A percentile compares a stretch with the other conserved stretches of the same genome.
Evolutionary conservation across 2,797 vertebrate species (phyloP).

Genomic region (Sphenopsis melanotis): DNA sequence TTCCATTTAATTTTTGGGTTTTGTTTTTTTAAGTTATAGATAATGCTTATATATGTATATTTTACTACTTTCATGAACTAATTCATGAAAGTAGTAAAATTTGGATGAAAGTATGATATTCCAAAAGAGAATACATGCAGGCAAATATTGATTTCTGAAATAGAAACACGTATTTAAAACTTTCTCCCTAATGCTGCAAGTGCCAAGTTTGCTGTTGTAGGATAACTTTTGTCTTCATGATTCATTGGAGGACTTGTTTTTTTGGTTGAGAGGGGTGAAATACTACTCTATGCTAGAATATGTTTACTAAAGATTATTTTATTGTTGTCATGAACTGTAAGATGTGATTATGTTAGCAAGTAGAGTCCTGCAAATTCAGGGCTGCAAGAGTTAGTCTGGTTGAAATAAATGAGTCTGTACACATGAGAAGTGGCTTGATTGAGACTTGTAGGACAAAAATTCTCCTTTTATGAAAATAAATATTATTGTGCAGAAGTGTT

Average conservation of each 20-base stretch:
- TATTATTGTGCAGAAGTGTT: background rate
- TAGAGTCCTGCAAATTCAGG: background rate
- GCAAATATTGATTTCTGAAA: background rate
- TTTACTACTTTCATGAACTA: background rate
- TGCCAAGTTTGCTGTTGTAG: background rate
- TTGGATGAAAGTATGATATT: background rate
- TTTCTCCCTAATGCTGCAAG: background rate
- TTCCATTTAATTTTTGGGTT: background rate
- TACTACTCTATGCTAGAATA: background rate
- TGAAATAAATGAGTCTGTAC: background rate
- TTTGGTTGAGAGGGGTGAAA: background rate
- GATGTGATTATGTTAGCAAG: background rate
- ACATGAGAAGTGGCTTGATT: background rate
- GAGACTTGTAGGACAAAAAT: background rate
- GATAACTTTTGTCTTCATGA: background rate
- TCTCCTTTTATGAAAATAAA: background rate
- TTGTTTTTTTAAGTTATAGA: fast-evolving
- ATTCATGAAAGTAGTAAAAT: no score
- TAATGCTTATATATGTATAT: background rate
- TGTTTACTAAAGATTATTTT: background rate
- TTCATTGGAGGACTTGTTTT: background rate
- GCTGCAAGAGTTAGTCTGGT: background rate
- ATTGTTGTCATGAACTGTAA: background rate
- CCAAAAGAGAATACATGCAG: background rate
- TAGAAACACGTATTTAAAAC: fast-evolving